phyloP scores from a whole-genome alignment of 2,797 vertebrate species.

The Enteromius radiatus region DNA sequence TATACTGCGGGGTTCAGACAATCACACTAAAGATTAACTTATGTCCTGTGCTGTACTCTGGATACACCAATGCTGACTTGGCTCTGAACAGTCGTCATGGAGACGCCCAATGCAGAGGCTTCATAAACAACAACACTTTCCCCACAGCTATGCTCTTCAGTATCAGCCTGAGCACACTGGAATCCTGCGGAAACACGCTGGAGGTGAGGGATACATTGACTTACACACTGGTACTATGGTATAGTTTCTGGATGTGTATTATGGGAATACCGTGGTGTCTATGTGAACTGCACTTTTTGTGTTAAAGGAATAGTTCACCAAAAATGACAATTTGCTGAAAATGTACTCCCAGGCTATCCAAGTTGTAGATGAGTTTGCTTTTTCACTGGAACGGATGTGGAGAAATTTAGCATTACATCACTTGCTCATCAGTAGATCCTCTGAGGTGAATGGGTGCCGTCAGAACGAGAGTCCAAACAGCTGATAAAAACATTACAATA shows the following conservation, averaged over 20 bases:
- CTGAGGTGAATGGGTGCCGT: background rate
- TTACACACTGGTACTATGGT: background rate
- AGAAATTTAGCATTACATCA: background rate
- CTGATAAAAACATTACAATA: background rate
- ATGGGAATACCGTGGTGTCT: background rate
- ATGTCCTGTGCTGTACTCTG: slow-evolving; percentile 96
- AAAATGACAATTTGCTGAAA: background rate
- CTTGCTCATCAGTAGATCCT: background rate
- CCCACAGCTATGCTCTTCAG: slow-evolving; percentile 95
- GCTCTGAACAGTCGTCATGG: slow-evolving; percentile 90
- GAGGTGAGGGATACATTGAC: slow-evolving; percentile 80
- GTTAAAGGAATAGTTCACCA: background rate
- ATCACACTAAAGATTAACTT: slow-evolving; percentile 99
- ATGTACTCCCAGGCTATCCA: background rate
- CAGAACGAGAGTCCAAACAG: background rate
- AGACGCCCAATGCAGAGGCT: slow-evolving; percentile 91
- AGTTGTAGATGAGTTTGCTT: background rate
- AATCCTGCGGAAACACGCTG: slow-evolving; percentile 93
- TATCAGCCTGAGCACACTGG: slow-evolving; percentile 94
- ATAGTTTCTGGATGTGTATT: background rate
- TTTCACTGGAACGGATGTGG: background rate
- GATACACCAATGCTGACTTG: slow-evolving; percentile 92
- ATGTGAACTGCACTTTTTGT: background rate
- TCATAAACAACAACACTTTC: slow-evolving; percentile 98
- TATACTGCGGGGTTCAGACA: slow-evolving; percentile 96